Conservation (phyloP, 2,113 vertebrate species). For the Microcebus griseorufus region DNA sequence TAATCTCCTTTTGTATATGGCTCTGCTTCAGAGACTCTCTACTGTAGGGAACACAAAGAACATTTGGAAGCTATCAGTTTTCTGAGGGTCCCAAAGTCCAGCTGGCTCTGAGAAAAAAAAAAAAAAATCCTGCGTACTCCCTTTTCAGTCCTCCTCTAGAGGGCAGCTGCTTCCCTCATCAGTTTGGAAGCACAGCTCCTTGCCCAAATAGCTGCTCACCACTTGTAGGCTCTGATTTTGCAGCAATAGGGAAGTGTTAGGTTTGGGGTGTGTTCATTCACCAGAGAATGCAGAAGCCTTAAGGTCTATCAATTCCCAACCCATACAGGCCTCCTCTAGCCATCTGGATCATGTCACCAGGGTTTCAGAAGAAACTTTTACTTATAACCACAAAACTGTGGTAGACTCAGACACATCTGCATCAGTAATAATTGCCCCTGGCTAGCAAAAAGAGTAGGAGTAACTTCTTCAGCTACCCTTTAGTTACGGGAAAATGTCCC, state of each 20-base stretch:
- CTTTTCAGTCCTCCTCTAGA: constrained; percentile 55
- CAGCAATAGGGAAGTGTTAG: neutral
- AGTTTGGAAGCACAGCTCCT: neutral
- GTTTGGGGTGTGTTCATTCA: neutral
- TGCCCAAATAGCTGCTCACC: neutral
- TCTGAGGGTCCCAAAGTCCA: neutral
- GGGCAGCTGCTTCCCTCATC: constrained; percentile 51
- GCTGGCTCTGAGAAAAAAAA: neutral
- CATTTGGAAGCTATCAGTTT: constrained; percentile 46
- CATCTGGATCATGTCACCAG: neutral
- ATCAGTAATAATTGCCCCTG: neutral
- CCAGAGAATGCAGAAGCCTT: neutral
- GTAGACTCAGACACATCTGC: neutral
- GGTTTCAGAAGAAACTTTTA: neutral
- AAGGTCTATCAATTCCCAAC: neutral
- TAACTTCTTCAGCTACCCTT: neutral
- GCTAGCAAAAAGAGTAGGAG: neutral
- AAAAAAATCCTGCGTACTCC: constrained; percentile 12
- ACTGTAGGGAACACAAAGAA: constrained; percentile 28
- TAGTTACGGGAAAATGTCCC: neutral
- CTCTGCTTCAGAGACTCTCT: constrained; percentile 47
- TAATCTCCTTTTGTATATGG: constrained; percentile 39
- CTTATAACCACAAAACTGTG: neutral
- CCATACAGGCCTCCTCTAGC: neutral
- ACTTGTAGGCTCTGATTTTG: constrained; percentile 28